Percentiles rank a stretch among this genome's conserved stretches.
Evolutionary conservation across 2,113 vertebrate species (phyloP).

Genomic region (Terrapene triunguis): DNA sequence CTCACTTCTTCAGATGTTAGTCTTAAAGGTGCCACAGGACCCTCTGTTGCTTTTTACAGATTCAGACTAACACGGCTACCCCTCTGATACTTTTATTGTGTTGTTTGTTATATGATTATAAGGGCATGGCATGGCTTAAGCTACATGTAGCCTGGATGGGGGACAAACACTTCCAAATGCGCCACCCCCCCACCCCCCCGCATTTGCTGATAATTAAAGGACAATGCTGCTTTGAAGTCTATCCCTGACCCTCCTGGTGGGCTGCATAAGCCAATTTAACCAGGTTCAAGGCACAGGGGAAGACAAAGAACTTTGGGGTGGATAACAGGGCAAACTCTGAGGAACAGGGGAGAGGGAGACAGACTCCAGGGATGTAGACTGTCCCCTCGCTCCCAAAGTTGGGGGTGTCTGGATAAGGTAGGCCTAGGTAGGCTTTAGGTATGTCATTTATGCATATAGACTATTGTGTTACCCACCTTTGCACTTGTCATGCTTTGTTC

Average conservation of each 20-base stretch:
- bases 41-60: no score
- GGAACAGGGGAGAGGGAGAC: not conserved
- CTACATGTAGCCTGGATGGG: not conserved
- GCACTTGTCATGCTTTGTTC: not conserved
- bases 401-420: not conserved
- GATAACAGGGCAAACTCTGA: not conserved
- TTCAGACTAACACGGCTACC: no score
- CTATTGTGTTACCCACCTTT: not conserved
- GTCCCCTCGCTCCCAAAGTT: not conserved
- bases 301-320: not conserved
- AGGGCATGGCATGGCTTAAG: not conserved
- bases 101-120: not conserved
- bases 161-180: not conserved
- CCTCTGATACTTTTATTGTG: not conserved
- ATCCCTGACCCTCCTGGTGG: not conserved
- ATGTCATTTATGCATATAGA: not conserved
- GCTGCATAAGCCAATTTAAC: not conserved
- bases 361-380: not conserved
- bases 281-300: not conserved
- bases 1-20: no score
- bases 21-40: no score
- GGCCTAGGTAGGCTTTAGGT: not conserved
- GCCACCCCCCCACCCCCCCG: fast-evolving
- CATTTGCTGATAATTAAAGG: not conserved
- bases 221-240: not conserved